These are phyloP conservation scores for Malurus splendens DNA, from an alignment of 2,797 vertebrate genomes.

Conservation along the genomic window DNA sequence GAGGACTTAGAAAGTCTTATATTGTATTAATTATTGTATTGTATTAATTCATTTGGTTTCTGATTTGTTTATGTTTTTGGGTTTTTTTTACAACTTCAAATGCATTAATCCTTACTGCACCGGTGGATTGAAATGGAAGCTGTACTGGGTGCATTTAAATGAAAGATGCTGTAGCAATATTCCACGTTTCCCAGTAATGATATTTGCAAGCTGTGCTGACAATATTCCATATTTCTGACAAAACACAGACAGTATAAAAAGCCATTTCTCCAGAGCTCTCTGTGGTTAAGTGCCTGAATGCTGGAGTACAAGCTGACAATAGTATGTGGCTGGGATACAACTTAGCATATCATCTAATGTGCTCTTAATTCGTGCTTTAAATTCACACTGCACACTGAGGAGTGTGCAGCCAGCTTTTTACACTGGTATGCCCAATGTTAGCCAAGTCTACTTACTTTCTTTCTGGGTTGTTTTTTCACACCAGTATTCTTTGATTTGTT, in stretches of 20 bases:
- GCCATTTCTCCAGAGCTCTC: neutral
- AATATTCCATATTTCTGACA: neutral
- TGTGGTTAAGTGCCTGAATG: neutral
- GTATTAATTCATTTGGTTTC: neutral
- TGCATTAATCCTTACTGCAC: neutral
- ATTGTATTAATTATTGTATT: neutral
- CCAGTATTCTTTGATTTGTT: neutral
- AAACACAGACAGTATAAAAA: neutral
- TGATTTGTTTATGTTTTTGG: neutral
- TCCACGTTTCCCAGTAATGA: neutral
- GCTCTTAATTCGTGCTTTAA: neutral
- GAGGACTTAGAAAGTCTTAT: neutral
- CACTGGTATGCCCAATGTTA: rapidly evolving
- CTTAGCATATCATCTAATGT: neutral
- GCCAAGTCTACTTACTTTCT: neutral
- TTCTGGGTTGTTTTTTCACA: neutral
- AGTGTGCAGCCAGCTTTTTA: neutral
- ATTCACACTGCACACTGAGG: neutral
- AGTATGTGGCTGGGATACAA: neutral
- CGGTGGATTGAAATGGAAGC: neutral
- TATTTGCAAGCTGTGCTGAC: neutral
- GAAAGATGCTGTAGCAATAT: neutral
- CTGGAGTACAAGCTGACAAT: neutral
- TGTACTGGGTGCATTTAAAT: neutral
- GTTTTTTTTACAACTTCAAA: neutral